Evolutionary conservation across 2,888 invertebrate species (phyloP), one percentile per base, ranked within the genome.

Genomic region (Plagodis pulveraria): DNA sequence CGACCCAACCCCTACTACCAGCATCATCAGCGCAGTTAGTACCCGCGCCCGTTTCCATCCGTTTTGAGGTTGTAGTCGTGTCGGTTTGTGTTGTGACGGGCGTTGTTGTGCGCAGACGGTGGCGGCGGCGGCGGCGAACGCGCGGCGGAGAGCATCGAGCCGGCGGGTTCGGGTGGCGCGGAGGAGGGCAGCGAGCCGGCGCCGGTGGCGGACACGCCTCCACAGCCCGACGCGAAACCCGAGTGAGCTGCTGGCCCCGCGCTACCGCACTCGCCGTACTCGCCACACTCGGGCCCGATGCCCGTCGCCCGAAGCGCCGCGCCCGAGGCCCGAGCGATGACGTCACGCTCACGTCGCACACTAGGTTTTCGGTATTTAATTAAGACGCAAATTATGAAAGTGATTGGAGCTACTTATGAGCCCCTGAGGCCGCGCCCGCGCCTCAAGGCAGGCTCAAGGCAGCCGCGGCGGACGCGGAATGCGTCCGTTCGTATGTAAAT

Each of bases 341-440:
- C 63, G 65, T 64, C 60, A 55, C 60, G 58, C 60, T 51, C 72
- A 71, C 66, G 66, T 71, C 76, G 75, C 72, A 43, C 76, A 75
- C 78, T 84, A 83, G 77, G 77, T 81, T 86, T 89, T 89, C 87
- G 87, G 84, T 90, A 88, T 88, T 80, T 87, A 83, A 86, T 84
- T 87, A 90, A 87, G 87, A 87, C 88, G 80, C 90, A 90, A 91
- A 91, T 91, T 91, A 88, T 88, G 83, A 82, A 90, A 89, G 87
- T 89, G 89, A 88, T 81, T 87, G 84, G 83, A 84, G 85, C 84
- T 66, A 65, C 83, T 82, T 80, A 83, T 78, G 79, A 76, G 70
- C 58, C 65, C 64, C 71, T 72, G 70, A 72, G 66, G 71, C 72
- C 67, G 59, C 70, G 73, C 72, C 56, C 36, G 73, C 73, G 72